Evolutionary conservation across 2,113 vertebrate genomes (phyloP).

Genomic region (Aleadryas rufinucha): DNA sequence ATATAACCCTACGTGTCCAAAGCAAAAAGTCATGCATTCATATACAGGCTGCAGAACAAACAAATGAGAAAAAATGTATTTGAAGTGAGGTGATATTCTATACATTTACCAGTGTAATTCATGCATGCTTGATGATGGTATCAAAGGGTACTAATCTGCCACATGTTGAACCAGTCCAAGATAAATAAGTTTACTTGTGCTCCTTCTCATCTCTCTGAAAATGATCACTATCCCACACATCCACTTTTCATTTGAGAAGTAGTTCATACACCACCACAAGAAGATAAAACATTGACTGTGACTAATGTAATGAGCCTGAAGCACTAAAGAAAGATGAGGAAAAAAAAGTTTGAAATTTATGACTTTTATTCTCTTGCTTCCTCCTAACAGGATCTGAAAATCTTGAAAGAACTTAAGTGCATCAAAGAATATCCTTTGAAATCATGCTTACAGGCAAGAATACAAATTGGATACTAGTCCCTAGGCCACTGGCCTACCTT

Average conservation of each 20-base stretch:
- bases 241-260: neutral
- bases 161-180: neutral
- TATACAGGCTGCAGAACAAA: neutral
- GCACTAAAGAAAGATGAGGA: neutral
- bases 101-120: neutral
- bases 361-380: constrained; percentile 5
- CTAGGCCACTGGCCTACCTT: constrained; percentile 45
- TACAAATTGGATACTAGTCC: constrained; percentile 44
- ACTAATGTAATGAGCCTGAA: constrained; percentile 37
- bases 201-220: constrained; percentile 2
- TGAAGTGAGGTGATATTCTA: neutral
- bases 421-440: constrained; percentile 45
- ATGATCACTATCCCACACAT: neutral
- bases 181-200: neutral
- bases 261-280: neutral
- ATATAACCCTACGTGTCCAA: neutral
- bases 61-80: neutral
- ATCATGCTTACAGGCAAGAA: constrained; percentile 27
- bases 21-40: neutral
- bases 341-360: neutral
- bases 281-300: constrained; percentile 33
- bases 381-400: constrained; percentile 32
- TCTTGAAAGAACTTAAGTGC: constrained; percentile 30
- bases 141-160: neutral
- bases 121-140: neutral